Evolutionary conservation across 2,888 invertebrate species (phyloP).

Genomic region (Norana najaformis): DNA sequence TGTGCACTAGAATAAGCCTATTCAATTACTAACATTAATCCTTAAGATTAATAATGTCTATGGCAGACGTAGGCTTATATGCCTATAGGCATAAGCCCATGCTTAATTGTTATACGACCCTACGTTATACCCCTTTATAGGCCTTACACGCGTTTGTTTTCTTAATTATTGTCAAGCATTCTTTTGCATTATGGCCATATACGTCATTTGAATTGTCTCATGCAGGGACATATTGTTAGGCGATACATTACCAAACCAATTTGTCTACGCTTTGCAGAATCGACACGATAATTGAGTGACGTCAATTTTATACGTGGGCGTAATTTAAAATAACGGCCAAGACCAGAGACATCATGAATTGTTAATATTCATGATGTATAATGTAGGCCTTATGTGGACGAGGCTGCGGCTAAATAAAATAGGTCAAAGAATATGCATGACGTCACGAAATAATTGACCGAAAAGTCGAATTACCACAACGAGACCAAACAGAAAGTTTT

Average conservation of each 20-base stretch:
- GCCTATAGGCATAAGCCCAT: neutral
- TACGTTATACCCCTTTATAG: neutral
- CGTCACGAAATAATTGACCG: neutral
- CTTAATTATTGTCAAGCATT: neutral
- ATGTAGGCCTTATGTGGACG: no score
- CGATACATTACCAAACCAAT: neutral
- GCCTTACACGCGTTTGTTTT: no score
- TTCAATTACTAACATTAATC: neutral
- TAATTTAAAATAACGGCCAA: neutral
- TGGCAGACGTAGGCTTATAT: neutral
- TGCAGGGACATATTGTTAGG: neutral
- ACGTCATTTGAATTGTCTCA: neutral
- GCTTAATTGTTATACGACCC: neutral
- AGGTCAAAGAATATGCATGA: neutral
- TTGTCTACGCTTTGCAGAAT: neutral
- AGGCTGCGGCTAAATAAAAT: neutral
- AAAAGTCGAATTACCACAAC: neutral
- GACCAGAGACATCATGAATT: neutral
- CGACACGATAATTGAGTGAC: neutral
- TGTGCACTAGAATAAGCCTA: neutral
- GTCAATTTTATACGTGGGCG: neutral
- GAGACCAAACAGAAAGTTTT: no score
- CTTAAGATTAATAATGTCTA: neutral
- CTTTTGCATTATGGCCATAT: neutral
- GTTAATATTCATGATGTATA: neutral